Base-by-base conservation (phyloP, 2,797 vertebrate species). In the Ctenochaetus hawaiiensis region DNA sequence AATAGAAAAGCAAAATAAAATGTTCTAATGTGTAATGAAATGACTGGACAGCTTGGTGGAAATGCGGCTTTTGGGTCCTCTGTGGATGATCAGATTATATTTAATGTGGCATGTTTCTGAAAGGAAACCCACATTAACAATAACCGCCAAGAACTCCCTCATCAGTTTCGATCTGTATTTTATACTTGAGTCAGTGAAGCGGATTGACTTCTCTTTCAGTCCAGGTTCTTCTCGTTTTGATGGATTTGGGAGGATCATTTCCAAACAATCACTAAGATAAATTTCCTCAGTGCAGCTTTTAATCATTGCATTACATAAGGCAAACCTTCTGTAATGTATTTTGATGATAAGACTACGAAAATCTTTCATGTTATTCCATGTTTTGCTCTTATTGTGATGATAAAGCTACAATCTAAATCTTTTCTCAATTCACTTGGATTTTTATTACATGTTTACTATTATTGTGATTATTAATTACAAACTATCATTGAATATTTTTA, bases 61-160 rank as follows among this genome's bases (percentile, higher is more conserved):
- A 34, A 34, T 34, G 30, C 30, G 30, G 30, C 30, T 34, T 49
- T 30, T 59, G 45, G 4, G 12, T 57, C 10, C 6, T 43, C 4
- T 44, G 22, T 26, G 23, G 43, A 49, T 69, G 51, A 12, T 56
- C 5, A 8, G 20, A 66, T 51, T 49, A 20, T 17, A 8, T 59
- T 34, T 4, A 54, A 49, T 74, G 53, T 56, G 44, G 60, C 22
- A 23, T 72, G 54, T 56, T 65, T 51, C 68, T 72, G 67, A 67
- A 72, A 67, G 20, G 26, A 22, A 58, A 37, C 37, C 49, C 47
- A 48, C 52, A 37, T 60, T 47, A 23, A 45, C n/a, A 34, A 37
- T 8, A 72, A 75, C 41, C 43, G 18, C 44, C 17, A 49, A 37
- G 48, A 39, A 59, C 43, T 39, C n/a, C 34, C 16, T 43, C 3